These are phyloP conservation scores for Operophtera brumata DNA, from an alignment of 2,888 invertebrate species.

Conservation along the genomic window DNA sequence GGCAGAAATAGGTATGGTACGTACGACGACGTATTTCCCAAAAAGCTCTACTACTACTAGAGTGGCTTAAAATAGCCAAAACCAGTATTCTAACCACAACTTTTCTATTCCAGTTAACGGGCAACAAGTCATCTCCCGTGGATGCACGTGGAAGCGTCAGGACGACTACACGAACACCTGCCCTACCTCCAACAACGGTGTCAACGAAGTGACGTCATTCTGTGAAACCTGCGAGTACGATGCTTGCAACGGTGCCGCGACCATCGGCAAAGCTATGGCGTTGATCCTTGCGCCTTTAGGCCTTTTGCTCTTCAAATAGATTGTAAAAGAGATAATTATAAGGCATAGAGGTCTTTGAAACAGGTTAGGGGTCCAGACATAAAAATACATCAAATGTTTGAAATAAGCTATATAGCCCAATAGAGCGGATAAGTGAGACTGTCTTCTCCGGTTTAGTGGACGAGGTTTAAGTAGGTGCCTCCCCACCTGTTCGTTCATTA, in stretches of 20 bases:
- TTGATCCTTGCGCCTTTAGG: constrained; percentile 65
- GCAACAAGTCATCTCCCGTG: constrained; percentile 74
- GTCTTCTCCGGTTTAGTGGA: not conserved
- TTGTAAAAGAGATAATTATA: not conserved
- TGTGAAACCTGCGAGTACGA: constrained; percentile 86
- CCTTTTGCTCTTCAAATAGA: constrained; percentile 68
- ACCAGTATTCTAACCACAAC: constrained; percentile 4
- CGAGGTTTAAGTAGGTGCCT: too few species aligned
- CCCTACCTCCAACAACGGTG: constrained; percentile 67
- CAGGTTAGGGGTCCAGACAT: constrained; percentile 2
- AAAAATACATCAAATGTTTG: not conserved
- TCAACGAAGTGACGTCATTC: constrained; percentile 78
- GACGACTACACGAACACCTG: constrained; percentile 78
- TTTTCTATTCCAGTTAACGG: constrained; percentile 73
- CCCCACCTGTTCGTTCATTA: too few species aligned
- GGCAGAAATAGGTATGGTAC: too few species aligned
- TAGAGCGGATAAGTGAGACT: not conserved
- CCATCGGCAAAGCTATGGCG: constrained; percentile 68
- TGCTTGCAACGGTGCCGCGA: constrained; percentile 82
- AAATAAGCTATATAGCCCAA: not conserved
- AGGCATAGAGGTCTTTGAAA: constrained; percentile 6
- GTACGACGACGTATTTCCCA: too few species aligned
- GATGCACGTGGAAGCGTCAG: constrained; percentile 81
- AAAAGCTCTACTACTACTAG: too few species aligned
- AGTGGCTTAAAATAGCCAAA: not conserved